Evolutionary conservation across 2,888 invertebrate species (phyloP).

Genomic region (Catocala nupta): DNA sequence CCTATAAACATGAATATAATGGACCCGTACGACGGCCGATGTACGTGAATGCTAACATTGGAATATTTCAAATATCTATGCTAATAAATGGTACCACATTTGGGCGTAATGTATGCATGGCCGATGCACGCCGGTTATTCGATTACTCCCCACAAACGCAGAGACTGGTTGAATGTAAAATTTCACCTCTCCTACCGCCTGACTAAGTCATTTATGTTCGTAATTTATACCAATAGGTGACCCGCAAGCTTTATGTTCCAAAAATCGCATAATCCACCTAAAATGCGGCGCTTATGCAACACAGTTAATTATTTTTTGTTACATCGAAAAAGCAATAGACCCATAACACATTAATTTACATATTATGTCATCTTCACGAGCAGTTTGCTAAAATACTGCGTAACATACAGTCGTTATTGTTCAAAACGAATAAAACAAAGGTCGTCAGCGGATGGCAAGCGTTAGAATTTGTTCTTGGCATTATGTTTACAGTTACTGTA

Average conservation of each 20-base stretch:
- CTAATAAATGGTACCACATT: slow-evolving; percentile 59
- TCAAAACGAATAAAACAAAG: slow-evolving; percentile 30
- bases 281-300: slow-evolving; percentile 40
- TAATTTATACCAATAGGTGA: slow-evolving; percentile 38
- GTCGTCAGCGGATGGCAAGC: slow-evolving; percentile 29
- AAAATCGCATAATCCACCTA: slow-evolving; percentile 19
- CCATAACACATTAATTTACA: slow-evolving; percentile 35
- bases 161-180: slow-evolving; percentile 56
- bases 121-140: slow-evolving; percentile 56
- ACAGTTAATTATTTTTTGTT: slow-evolving; percentile 23
- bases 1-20: slow-evolving; percentile 1
- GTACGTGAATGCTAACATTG: slow-evolving; percentile 33
- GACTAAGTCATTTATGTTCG: slow-evolving; percentile 32
- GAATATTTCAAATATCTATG: slow-evolving; percentile 66
- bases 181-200: slow-evolving; percentile 53
- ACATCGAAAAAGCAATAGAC: slow-evolving; percentile 22
- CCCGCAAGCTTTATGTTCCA: slow-evolving; percentile 31
- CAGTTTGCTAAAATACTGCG: slow-evolving; percentile 31
- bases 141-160: slow-evolving; percentile 49
- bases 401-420: slow-evolving; percentile 29
- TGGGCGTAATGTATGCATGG: slow-evolving; percentile 69
- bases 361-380: slow-evolving; percentile 37
- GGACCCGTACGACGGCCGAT: slow-evolving; percentile 5
- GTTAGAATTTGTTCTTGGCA: slow-evolving; percentile 27
- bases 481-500: slow-evolving; percentile 23